Base-by-base conservation (phyloP, 2,113 vertebrate genomes). In the Neotoma lepida region DNA sequence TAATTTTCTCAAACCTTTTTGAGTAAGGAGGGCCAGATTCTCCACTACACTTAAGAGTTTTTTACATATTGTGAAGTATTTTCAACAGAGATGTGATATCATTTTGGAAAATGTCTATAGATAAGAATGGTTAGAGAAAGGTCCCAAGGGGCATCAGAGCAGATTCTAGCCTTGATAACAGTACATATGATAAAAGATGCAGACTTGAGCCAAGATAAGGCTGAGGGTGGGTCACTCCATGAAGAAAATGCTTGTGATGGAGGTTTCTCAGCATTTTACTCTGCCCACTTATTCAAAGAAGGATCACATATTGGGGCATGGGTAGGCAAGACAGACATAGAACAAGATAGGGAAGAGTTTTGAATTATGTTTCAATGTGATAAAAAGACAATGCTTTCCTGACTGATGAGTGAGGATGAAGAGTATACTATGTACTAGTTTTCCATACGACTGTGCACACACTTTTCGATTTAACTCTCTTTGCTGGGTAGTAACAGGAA, bases 131-230 rank as follows among this genome's bases (percentile, higher is more conserved):
- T 15, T 28, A 6, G 35, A 70, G 80, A 7, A 66, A 76, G 13
- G 0, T 63, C 13, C 33, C 4, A 18, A 58, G 10, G 46, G 3
- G 14, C 33, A 3, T 9, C 46, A 78, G 61, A 71, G 20, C 13
- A 26, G 3, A 17, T 58, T 2, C 22, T 39, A 30, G 10, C 24
- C 2, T 22, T 14, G 1, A 10, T 4, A 6, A 1, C 28, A 8
- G 6, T 49, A 35, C 24, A 41, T 12, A 13, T 74, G 33, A 64
- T 17, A 78, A 73, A 88, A 7, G 22, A 33, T 14, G 4, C 6
- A 35, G 24, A 51, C 7, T 35, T 71, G 64, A 78, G 30, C 20
- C 17, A 12, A 33, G 39, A n/a, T 2, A 10, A 12, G 30, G 14
- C 12, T 26, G 22, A 86, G 26, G 39, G 13, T 13, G 26, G 5